phyloP scores from a whole-genome alignment of 2,113 vertebrate genomes.

The Meles meles region DNA sequence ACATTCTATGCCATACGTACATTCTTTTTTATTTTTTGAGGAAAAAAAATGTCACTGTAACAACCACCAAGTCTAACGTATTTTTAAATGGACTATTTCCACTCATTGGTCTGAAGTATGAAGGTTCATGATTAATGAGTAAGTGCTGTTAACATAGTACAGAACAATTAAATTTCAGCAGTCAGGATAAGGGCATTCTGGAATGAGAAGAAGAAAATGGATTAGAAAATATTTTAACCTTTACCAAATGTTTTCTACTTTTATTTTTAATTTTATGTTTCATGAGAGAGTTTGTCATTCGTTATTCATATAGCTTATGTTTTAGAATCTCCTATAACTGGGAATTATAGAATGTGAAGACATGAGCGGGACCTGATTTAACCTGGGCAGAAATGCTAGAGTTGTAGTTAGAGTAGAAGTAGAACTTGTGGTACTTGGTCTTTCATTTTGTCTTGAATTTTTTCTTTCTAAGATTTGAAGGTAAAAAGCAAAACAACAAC shows the following conservation, averaged over 20 bases:
- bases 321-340: neutral
- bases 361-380: neutral
- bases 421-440: neutral
- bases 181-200: neutral
- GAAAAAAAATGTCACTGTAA: neutral
- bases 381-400: neutral
- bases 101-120: neutral
- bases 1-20: neutral
- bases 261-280: slow-evolving; percentile 3
- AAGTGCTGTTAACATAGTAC: neutral
- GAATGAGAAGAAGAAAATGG: neutral
- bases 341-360: neutral
- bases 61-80: neutral
- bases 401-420: neutral
- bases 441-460: neutral
- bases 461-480: neutral
- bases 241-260: neutral
- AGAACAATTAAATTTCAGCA: neutral
- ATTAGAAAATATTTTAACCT: neutral
- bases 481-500: neutral
- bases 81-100: neutral
- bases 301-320: neutral
- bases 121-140: neutral
- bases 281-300: neutral
- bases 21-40: neutral